phyloP scores from a whole-genome alignment of 1,140 invertebrate genomes.

The Drosophila bocki region DNA sequence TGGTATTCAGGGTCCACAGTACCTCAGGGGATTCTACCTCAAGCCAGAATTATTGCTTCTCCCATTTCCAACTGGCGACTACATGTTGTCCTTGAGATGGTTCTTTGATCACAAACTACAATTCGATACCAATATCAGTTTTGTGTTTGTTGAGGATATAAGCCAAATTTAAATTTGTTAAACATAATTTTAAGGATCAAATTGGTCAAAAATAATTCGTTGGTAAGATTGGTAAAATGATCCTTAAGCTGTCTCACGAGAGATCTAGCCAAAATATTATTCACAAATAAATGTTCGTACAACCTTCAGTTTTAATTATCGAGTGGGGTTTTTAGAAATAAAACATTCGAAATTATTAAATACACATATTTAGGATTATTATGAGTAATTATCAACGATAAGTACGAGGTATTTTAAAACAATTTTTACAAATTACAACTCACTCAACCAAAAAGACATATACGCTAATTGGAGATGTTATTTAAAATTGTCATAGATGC shows the following conservation, averaged over 20 bases:
- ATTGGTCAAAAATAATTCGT: neutral
- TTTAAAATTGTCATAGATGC: neutral
- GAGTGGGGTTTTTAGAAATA: neutral
- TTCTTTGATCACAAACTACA: conserved; percentile 1
- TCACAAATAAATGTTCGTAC: neutral
- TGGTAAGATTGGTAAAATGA: neutral
- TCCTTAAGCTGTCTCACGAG: too few species aligned
- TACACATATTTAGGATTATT: neutral
- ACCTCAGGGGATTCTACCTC: conserved; percentile 11
- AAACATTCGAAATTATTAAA: neutral
- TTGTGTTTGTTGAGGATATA: conserved; percentile 16
- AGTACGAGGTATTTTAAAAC: neutral
- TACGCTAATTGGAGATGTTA: neutral
- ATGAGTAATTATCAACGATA: neutral
- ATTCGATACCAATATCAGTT: conserved; percentile 25
- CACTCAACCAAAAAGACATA: neutral
- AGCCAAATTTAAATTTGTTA: neutral
- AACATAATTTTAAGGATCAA: neutral
- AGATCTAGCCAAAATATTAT: neutral
- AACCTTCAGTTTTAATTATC: neutral
- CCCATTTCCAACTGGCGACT: conserved; percentile 31
- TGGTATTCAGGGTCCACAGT: conserved; percentile 1
- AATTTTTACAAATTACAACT: neutral
- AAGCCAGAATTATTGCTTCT: conserved; percentile 15
- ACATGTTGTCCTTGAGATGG: conserved; percentile 13